These are phyloP conservation scores for Enteromius trimaculatus DNA, from an alignment of 2,797 vertebrate species.

Conservation along the genomic window DNA sequence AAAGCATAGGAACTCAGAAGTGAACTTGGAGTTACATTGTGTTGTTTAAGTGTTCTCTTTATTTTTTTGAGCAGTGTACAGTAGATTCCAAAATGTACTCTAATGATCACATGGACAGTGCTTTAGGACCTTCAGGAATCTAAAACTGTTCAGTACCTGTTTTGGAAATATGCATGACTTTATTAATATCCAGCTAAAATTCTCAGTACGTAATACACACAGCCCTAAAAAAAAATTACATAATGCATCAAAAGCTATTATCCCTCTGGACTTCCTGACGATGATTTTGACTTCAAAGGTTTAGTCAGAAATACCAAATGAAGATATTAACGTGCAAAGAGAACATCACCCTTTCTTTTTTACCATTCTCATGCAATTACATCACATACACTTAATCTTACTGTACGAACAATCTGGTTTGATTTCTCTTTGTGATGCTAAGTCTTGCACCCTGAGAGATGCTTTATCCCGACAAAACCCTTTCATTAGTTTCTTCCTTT, in stretches of 20 bases:
- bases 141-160: neutral
- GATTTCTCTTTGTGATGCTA: constrained; percentile 28
- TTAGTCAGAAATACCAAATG: constrained; percentile 50
- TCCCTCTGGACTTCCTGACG: constrained; percentile 10
- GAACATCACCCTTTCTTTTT: constrained; percentile 12
- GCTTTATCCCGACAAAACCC: constrained; percentile 23
- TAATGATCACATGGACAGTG: neutral
- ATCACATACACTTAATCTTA: constrained; percentile 44
- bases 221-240: constrained; percentile 22
- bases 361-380: constrained; percentile 18
- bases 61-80: neutral
- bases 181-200: constrained; percentile 16
- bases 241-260: constrained; percentile 45
- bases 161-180: constrained; percentile 2
- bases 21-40: too few species aligned
- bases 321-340: constrained; percentile 50
- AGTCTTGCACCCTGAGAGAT: constrained; percentile 23
- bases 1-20: too few species aligned
- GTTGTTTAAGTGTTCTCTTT: too few species aligned
- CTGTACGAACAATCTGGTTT: constrained; percentile 21
- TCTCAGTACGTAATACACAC: neutral
- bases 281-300: constrained; percentile 44
- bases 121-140: neutral
- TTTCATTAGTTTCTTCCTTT: constrained; percentile 44
- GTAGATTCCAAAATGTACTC: neutral